Percentiles rank a stretch among this genome's conserved stretches.
Evolutionary conservation across 2,888 invertebrate genomes (phyloP).

Genomic region (Celastrina argiolus): DNA sequence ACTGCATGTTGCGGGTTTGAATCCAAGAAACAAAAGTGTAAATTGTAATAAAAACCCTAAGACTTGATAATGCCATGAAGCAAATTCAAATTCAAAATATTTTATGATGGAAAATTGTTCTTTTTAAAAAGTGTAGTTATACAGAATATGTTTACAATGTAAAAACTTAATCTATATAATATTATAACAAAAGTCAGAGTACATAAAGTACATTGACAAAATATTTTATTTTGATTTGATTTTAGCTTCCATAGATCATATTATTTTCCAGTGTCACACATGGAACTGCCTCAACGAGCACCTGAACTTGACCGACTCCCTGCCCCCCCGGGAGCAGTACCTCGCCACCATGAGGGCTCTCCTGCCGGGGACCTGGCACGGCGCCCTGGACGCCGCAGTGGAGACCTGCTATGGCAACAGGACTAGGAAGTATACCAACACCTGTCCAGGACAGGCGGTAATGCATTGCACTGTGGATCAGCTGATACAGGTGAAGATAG

Average conservation of each 20-base stretch:
- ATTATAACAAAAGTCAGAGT: no score
- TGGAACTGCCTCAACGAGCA: constrained; percentile 59
- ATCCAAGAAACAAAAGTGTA: no score
- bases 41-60: no score
- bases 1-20: no score
- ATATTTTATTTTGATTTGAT: not conserved
- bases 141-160: no score
- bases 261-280: constrained; percentile 50
- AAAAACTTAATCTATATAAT: no score
- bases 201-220: no score
- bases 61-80: no score
- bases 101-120: no score
- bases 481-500: constrained; percentile 47
- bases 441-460: constrained; percentile 61
- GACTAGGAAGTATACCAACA: constrained; percentile 48
- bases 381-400: constrained; percentile 39
- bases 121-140: no score
- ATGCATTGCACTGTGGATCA: constrained; percentile 63
- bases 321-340: constrained; percentile 44
- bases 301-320: constrained; percentile 45
- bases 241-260: no score
- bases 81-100: no score
- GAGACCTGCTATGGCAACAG: constrained; percentile 48
- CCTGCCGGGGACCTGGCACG: constrained; percentile 53
- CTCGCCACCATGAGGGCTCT: constrained; percentile 37